A percentile compares a stretch with the other conserved stretches of the same genome.
Conservation (phyloP, 2,797 vertebrate genomes). For the Poecilia velifera region DNA sequence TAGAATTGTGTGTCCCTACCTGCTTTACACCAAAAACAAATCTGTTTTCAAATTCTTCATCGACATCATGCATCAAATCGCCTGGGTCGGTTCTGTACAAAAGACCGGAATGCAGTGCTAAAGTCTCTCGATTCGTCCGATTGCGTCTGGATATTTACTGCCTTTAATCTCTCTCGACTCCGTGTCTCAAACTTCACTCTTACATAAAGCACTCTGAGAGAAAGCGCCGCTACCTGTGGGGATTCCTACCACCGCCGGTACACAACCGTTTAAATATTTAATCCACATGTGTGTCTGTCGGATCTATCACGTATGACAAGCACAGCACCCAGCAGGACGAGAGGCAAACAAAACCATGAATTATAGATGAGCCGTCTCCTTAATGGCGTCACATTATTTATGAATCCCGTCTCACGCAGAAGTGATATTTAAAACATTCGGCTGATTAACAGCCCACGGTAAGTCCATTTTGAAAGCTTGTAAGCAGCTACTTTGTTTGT, state of each 20-base stretch:
- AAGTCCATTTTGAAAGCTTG: slow-evolving; percentile 34
- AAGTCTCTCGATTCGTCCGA: slow-evolving; percentile 3
- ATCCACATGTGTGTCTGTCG: slow-evolving; percentile 43
- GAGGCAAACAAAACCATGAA: slow-evolving; percentile 62
- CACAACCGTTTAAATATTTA: slow-evolving; percentile 56
- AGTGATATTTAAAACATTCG: slow-evolving; percentile 50
- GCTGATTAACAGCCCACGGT: slow-evolving; percentile 38
- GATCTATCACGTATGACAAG: slow-evolving; percentile 49
- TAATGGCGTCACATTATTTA: slow-evolving; percentile 60
- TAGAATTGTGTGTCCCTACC: background rate
- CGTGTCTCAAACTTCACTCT: slow-evolving; percentile 20
- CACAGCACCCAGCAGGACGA: slow-evolving; percentile 25
- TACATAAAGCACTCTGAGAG: slow-evolving; percentile 17
- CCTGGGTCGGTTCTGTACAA: background rate
- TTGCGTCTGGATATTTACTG: background rate
- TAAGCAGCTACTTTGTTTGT: slow-evolving; percentile 35
- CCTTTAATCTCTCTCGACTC: slow-evolving; percentile 26
- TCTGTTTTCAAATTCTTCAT: background rate
- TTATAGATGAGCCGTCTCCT: slow-evolving; percentile 65
- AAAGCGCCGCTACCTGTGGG: slow-evolving; percentile 14
- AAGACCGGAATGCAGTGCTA: slow-evolving; percentile 5
- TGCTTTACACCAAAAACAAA: background rate
- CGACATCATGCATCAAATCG: background rate
- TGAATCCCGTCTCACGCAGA: slow-evolving; percentile 33
- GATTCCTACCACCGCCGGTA: slow-evolving; percentile 23